Evolutionary conservation across 1,140 invertebrate species (phyloP).

Genomic region (Propsilocerus akamusi): DNA sequence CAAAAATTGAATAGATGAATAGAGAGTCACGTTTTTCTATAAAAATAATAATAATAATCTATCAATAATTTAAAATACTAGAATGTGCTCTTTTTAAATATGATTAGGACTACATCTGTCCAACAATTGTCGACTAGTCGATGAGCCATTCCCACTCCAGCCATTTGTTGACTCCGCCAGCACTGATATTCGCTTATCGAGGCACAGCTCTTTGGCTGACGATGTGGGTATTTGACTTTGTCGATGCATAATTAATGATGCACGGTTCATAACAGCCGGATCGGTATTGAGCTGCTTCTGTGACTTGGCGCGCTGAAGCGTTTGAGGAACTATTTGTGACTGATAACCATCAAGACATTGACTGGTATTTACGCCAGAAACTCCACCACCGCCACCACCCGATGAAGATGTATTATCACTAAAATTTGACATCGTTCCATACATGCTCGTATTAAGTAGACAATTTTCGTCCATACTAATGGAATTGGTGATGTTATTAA

Average conservation of each 20-base stretch:
- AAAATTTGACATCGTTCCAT: conserved; percentile 26
- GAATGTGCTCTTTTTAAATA: background rate
- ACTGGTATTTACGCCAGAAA: conserved; percentile 19
- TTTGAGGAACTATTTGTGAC: conserved; percentile 22
- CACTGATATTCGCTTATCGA: background rate
- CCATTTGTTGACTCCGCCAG: background rate
- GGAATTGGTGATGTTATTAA: conserved; percentile 41
- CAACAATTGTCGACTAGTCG: conserved; percentile 1
- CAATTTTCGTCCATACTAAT: conserved; percentile 24
- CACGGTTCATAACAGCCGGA: conserved; percentile 34
- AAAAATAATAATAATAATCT: background rate
- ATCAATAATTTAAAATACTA: background rate
- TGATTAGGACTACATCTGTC: background rate
- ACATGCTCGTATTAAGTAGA: conserved; percentile 14
- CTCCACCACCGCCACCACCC: conserved; percentile 22
- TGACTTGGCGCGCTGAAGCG: conserved; percentile 35
- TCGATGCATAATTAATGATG: conserved; percentile 20
- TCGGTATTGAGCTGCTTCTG: conserved; percentile 63
- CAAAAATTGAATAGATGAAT: background rate
- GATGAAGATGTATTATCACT: conserved; percentile 24
- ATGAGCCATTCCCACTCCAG: background rate
- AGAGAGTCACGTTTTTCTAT: conserved; percentile 1
- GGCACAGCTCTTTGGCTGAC: background rate
- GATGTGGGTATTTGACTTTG: background rate
- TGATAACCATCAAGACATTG: conserved; percentile 21